Evolutionary conservation across 1,140 invertebrate species (phyloP).

Genomic region (Hycleus phaleratus): DNA sequence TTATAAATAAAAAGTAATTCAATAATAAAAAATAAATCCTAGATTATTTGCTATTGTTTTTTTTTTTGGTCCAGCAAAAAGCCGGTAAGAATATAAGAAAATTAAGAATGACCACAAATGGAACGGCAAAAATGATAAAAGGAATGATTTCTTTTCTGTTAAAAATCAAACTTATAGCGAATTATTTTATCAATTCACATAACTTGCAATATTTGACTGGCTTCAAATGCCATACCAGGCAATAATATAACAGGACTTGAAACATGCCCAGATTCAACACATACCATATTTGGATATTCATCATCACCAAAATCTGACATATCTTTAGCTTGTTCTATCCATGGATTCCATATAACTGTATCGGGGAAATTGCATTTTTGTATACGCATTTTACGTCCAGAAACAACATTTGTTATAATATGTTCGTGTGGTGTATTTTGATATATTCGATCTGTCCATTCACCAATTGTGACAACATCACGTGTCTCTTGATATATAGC

Average conservation of each 20-base stretch:
- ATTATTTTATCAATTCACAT: constrained; percentile 27
- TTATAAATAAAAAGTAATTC: neutral
- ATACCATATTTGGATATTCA: constrained; percentile 92
- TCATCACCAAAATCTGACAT: constrained; percentile 92
- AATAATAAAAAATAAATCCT: neutral
- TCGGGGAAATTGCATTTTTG: constrained; percentile 92
- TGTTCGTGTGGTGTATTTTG: constrained; percentile 88
- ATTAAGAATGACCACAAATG: too few relatives aligned
- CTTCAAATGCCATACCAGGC: constrained; percentile 80
- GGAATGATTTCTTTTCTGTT: too few relatives aligned
- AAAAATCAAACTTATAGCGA: neutral
- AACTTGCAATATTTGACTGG: constrained; percentile 78
- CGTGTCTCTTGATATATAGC: constrained; percentile 78
- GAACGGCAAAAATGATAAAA: too few relatives aligned
- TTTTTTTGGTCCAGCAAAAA: neutral
- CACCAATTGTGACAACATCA: constrained; percentile 78
- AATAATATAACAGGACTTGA: constrained; percentile 74
- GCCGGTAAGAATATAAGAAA: too few relatives aligned
- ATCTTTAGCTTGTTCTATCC: constrained; percentile 84
- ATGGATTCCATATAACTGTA: constrained; percentile 95
- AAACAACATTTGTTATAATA: constrained; percentile 87
- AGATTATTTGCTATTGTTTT: neutral
- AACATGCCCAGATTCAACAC: constrained; percentile 88
- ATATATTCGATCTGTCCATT: constrained; percentile 90
- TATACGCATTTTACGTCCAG: constrained; percentile 82